Evolutionary conservation across 2,113 vertebrate species (phyloP).

Genomic region (Podarcis raffonei): DNA sequence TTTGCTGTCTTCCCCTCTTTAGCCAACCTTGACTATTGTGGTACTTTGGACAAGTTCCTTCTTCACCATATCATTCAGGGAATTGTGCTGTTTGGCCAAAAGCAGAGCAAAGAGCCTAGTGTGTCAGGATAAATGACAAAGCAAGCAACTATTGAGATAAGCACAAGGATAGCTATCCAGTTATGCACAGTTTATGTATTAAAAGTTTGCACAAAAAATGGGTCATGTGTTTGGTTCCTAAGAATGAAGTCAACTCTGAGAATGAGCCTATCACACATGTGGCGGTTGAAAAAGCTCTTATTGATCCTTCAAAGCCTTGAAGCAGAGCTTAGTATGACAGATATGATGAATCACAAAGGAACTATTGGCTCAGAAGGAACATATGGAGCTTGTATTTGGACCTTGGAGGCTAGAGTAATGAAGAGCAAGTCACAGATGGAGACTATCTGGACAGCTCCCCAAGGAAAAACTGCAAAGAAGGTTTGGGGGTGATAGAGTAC

Average conservation of each 20-base stretch:
- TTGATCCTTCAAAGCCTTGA: not conserved
- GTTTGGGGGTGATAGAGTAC: not conserved
- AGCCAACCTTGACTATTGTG: not conserved
- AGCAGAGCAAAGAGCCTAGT: not conserved
- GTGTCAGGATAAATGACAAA: not conserved
- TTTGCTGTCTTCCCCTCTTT: not conserved
- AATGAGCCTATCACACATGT: slow-evolving; percentile 21
- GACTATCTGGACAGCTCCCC: not conserved
- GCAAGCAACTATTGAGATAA: not conserved
- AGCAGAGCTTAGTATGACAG: slow-evolving; percentile 22
- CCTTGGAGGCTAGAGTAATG: slow-evolving; percentile 9
- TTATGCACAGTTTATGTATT: not conserved
- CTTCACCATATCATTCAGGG: not conserved
- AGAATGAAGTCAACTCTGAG: not conserved
- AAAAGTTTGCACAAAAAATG: not conserved
- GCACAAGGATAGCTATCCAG: not conserved
- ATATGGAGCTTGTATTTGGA: not conserved
- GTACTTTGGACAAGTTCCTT: not conserved
- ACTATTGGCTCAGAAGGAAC: slow-evolving; percentile 8
- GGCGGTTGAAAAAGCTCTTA: slow-evolving; percentile 8
- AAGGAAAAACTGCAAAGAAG: slow-evolving; percentile 8
- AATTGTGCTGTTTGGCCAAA: not conserved
- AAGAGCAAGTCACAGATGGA: slow-evolving; percentile 20
- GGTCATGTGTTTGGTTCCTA: not conserved
- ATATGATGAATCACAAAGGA: slow-evolving; percentile 25